A percentile compares a stretch with the other conserved stretches of the same genome.
These are phyloP conservation scores for Hirtodrosophila alboralis DNA, from an alignment of 2,888 invertebrate genomes.

Conservation along the genomic window DNA sequence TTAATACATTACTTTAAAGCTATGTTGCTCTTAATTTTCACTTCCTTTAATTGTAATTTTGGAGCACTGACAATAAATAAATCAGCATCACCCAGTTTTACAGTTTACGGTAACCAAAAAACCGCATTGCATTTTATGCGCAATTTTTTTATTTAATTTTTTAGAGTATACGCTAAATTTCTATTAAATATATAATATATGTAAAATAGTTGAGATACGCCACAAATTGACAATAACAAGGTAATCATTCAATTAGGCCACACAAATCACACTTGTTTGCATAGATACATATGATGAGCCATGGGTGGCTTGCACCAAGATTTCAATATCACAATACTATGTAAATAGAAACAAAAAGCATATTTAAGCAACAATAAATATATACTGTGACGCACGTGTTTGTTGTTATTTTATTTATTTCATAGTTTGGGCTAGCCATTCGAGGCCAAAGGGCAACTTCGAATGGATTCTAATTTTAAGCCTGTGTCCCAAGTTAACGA, in stretches of 20 bases:
- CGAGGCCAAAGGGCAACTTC: slow-evolving; percentile 62
- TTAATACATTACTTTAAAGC: slow-evolving; percentile 29
- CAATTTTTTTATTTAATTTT: slow-evolving; percentile 58
- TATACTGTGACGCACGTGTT: slow-evolving; percentile 2
- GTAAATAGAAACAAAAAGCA: slow-evolving; percentile 10
- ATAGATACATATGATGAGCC: slow-evolving; percentile 2
- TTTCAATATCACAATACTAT: slow-evolving; percentile 58
- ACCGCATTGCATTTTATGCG: slow-evolving; percentile 53
- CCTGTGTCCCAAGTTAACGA: slow-evolving; percentile 13
- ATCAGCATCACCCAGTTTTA: slow-evolving; percentile 59
- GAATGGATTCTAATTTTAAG: slow-evolving; percentile 22
- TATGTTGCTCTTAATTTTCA: slow-evolving; percentile 64
- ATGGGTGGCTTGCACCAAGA: slow-evolving; percentile 49
- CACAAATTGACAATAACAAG: slow-evolving; percentile 75
- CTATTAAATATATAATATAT: slow-evolving; percentile 63
- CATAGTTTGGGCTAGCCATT: slow-evolving; percentile 1
- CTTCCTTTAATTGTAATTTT: slow-evolving; percentile 58
- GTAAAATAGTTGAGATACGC: slow-evolving; percentile 67
- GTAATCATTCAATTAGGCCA: slow-evolving; percentile 77
- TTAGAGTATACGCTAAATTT: slow-evolving; percentile 36
- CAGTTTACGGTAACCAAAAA: slow-evolving; percentile 29
- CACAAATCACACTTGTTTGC: slow-evolving; percentile 37
- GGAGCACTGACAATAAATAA: slow-evolving; percentile 44
- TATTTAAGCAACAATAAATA: too few species aligned
- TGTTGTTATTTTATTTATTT: background rate